These are phyloP conservation scores for Dasyornis broadbenti DNA, from an alignment of 2,113 vertebrate species.

Conservation along the genomic window DNA sequence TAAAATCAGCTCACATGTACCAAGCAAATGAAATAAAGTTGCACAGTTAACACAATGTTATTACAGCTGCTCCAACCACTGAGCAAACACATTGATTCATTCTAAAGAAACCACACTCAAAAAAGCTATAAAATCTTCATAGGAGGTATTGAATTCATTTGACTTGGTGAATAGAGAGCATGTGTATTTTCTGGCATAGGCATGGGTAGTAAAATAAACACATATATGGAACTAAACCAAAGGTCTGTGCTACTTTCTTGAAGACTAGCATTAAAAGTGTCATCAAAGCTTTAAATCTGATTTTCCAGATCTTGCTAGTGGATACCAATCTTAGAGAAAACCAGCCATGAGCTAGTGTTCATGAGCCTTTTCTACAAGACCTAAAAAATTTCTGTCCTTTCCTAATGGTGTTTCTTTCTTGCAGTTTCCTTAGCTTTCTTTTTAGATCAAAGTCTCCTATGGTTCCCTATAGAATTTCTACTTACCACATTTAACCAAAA, in stretches of 20 bases:
- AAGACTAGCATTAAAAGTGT: not conserved
- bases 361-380: not conserved
- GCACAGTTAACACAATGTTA: not conserved
- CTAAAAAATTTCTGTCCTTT: not conserved
- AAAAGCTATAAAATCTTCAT: not conserved
- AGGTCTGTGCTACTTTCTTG: not conserved
- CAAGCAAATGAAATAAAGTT: not conserved
- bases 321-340: not conserved
- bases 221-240: rapidly evolving
- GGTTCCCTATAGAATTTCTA: not conserved
- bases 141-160: not conserved
- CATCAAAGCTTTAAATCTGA: not conserved
- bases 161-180: not conserved
- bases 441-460: not conserved
- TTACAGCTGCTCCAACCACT: slow-evolving; percentile 21
- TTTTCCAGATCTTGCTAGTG: not conserved
- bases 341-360: not conserved
- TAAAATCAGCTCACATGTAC: not conserved
- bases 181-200: not conserved
- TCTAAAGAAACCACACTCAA: not conserved
- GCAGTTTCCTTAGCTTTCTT: not conserved
- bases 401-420: not conserved
- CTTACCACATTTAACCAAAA: not conserved
- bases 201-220: not conserved
- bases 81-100: slow-evolving; percentile 8